Conservation (phyloP, 2,113 vertebrate species). For the Piprites chloris region DNA sequence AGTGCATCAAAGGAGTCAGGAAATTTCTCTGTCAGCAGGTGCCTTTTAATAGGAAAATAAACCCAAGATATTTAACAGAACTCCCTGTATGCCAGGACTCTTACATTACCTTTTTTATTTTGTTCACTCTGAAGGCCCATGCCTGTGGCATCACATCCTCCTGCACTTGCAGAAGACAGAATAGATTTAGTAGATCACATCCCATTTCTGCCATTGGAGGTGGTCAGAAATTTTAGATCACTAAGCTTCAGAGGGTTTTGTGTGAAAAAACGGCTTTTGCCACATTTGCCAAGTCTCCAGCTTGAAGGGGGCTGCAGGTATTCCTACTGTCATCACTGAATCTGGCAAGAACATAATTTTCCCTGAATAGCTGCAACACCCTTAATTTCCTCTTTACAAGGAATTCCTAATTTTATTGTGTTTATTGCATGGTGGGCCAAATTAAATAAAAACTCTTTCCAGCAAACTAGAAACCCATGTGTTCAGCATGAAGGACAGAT, state of each 20-base stretch:
- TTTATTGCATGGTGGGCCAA: not conserved
- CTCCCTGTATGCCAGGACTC: not conserved
- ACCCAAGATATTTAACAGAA: not conserved
- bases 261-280: not conserved
- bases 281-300: not conserved
- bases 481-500: not conserved
- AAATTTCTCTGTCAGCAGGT: not conserved
- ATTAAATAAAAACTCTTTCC: not conserved
- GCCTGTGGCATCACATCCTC: not conserved
- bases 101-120: not conserved
- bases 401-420: not conserved
- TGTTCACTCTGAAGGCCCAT: not conserved
- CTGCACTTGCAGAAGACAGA: not conserved
- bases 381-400: slow-evolving; percentile 20
- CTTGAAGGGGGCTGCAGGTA: not conserved
- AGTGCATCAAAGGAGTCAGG: not conserved
- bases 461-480: not conserved
- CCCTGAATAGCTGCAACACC: not conserved
- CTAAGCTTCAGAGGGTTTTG: not conserved
- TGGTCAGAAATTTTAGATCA: not conserved
- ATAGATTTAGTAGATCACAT: not conserved
- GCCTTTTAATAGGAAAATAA: not conserved
- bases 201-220: not conserved
- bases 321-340: not conserved
- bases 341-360: not conserved